Evolutionary conservation across 2,113 vertebrate genomes (phyloP).

Genomic region (Ahaetulla prasina): DNA sequence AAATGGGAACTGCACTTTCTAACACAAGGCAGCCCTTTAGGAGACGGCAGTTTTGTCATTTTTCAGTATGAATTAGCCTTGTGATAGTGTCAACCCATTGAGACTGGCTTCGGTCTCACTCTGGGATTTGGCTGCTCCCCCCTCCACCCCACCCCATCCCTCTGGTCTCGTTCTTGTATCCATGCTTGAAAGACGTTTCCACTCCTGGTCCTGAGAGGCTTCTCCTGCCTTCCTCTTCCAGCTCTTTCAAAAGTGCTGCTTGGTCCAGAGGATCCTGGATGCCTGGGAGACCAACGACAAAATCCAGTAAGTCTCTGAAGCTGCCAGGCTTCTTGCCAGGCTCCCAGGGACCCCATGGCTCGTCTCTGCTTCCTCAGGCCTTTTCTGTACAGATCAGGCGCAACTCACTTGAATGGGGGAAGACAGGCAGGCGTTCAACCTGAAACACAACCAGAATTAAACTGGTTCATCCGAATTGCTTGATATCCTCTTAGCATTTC

Average conservation of each 20-base stretch:
- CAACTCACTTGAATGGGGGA: neutral
- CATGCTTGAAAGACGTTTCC: neutral
- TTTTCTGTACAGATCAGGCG: neutral
- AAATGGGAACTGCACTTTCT: neutral
- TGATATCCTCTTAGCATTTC: neutral
- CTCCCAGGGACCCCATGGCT: neutral
- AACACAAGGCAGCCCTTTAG: neutral
- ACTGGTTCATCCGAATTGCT: neutral
- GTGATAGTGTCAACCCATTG: neutral
- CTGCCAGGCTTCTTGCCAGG: neutral
- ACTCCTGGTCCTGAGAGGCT: neutral
- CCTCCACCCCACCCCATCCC: neutral
- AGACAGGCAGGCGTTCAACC: neutral
- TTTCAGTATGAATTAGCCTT: neutral
- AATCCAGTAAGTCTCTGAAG: constrained; percentile 81
- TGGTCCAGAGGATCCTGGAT: constrained; percentile 91
- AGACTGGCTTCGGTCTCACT: neutral
- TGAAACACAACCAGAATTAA: neutral
- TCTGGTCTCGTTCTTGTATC: neutral
- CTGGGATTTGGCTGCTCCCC: neutral
- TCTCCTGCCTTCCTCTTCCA: constrained; percentile 37
- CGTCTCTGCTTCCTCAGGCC: neutral
- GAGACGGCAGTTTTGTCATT: neutral
- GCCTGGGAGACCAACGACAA: constrained; percentile 96
- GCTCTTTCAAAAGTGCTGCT: constrained; percentile 91